Percentiles rank a stretch among this genome's conserved stretches.
Evolutionary conservation across 2,888 invertebrate species (phyloP).

Genomic region (Callimorpha dominula): DNA sequence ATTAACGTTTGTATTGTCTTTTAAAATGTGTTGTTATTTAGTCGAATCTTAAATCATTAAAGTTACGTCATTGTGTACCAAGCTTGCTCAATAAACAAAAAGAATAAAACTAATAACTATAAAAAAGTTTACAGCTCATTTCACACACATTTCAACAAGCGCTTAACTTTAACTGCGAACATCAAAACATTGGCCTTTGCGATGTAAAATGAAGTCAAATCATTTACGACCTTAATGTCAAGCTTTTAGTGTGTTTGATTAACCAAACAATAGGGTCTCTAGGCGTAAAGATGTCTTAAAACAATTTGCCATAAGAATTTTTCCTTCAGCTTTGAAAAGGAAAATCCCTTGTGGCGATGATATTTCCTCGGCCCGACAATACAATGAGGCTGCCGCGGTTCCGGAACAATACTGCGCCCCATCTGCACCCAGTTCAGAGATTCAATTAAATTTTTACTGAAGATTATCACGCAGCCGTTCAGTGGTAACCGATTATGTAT

Average conservation of each 20-base stretch:
- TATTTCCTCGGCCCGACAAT: constrained; percentile 59
- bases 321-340: constrained; percentile 56
- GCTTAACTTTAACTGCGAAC: constrained; percentile 12
- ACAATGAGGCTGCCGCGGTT: constrained; percentile 51
- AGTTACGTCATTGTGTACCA: constrained; percentile 33
- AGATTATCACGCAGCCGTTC: constrained; percentile 85
- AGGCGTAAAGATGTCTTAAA: constrained; percentile 36
- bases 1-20: background rate
- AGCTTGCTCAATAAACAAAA: constrained; percentile 9
- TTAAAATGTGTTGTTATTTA: background rate
- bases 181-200: constrained; percentile 23
- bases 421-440: constrained; percentile 78
- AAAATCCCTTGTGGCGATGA: constrained; percentile 62
- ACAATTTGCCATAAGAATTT: constrained; percentile 48
- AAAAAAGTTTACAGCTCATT: constrained; percentile 39
- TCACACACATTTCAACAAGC: constrained; percentile 25
- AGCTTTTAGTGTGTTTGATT: constrained; percentile 52
- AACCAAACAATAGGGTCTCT: constrained; percentile 50
- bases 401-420: constrained; percentile 72
- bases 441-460: constrained; percentile 87
- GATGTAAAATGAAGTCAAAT: constrained; percentile 31
- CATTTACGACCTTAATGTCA: constrained; percentile 27
- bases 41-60: constrained; percentile 37
- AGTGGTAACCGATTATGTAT: constrained; percentile 52
- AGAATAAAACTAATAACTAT: constrained; percentile 31